phyloP scores from a whole-genome alignment of 1,140 invertebrate genomes.

The Pseudobourletiella spinata region DNA sequence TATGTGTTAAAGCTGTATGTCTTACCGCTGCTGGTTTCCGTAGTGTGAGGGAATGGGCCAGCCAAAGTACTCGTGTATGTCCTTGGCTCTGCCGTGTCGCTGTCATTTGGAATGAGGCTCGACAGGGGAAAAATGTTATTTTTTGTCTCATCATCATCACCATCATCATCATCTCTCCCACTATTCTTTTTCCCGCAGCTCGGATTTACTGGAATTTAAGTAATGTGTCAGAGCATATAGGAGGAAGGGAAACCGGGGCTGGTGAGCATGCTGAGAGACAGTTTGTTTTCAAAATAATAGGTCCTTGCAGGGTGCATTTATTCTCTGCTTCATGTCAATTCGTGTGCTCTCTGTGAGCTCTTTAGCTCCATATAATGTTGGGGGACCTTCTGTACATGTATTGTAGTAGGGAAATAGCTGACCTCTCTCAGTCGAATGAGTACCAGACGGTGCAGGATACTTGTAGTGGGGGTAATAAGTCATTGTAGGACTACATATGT shows the following conservation, averaged over 20 bases:
- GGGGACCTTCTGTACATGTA: not conserved
- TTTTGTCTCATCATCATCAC: not conserved
- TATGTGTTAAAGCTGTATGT: not conserved
- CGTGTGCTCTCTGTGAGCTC: too few species aligned
- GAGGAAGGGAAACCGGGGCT: too few species aligned
- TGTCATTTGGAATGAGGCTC: not conserved
- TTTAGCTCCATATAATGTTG: not conserved
- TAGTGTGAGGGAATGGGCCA: too few species aligned
- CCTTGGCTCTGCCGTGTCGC: too few species aligned
- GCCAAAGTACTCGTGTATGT: too few species aligned
- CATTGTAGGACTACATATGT: too few species aligned
- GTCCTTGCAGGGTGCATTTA: slow-evolving; percentile 27
- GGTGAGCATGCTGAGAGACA: slow-evolving; percentile 18
- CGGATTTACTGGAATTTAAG: not conserved
- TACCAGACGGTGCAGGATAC: not conserved
- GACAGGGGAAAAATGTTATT: not conserved
- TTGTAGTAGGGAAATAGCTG: not conserved
- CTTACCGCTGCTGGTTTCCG: not conserved
- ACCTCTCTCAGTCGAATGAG: not conserved
- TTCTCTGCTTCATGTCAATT: too few species aligned
- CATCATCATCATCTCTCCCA: not conserved
- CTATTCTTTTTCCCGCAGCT: not conserved
- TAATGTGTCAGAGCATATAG: slow-evolving; percentile 18
- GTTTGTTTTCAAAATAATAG: slow-evolving; percentile 26
- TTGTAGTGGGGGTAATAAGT: too few species aligned